These are phyloP conservation scores for Festucalex cinctus DNA, from an alignment of 2,113 vertebrate genomes.

Conservation along the genomic window DNA sequence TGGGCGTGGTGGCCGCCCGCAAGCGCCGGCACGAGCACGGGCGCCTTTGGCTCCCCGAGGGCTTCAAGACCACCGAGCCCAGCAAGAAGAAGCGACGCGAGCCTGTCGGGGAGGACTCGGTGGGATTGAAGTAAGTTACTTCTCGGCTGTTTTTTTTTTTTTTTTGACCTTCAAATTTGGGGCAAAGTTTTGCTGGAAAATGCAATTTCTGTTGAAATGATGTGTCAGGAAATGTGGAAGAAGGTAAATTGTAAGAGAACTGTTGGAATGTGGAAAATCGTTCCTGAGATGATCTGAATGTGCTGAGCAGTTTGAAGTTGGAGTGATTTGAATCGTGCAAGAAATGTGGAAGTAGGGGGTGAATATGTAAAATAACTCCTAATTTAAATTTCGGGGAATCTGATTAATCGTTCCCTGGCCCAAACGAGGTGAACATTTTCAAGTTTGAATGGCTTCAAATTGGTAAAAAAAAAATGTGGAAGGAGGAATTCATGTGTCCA, in stretches of 20 bases:
- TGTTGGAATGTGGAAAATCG: too few relatives aligned
- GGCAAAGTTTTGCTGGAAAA: conserved; percentile 2
- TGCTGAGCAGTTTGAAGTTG: too few relatives aligned
- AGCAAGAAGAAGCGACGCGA: conserved; percentile 97
- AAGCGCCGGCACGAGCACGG: conserved; percentile 93
- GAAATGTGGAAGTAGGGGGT: not conserved
- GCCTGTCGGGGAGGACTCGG: conserved; percentile 93
- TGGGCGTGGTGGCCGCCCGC: conserved; percentile 87
- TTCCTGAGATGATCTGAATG: too few relatives aligned
- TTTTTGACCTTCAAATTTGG: conserved; percentile 34
- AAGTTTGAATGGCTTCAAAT: too few relatives aligned
- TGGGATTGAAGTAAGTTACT: conserved; percentile 91
- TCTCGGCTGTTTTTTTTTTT: conserved; percentile 8
- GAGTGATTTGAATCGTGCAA: not conserved
- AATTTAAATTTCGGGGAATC: too few relatives aligned
- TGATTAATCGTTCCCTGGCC: too few relatives aligned
- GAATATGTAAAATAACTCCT: not conserved
- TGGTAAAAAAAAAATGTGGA: too few relatives aligned
- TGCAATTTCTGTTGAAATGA: too few relatives aligned
- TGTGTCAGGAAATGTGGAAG: too few relatives aligned
- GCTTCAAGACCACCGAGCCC: conserved; percentile 92
- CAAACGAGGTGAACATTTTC: too few relatives aligned
- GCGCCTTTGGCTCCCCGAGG: conserved; percentile 97
- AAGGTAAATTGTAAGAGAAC: too few relatives aligned
- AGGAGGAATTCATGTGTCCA: too few relatives aligned